Base-by-base conservation (phyloP, 1,140 invertebrate species). In the Apis cerana region DNA sequence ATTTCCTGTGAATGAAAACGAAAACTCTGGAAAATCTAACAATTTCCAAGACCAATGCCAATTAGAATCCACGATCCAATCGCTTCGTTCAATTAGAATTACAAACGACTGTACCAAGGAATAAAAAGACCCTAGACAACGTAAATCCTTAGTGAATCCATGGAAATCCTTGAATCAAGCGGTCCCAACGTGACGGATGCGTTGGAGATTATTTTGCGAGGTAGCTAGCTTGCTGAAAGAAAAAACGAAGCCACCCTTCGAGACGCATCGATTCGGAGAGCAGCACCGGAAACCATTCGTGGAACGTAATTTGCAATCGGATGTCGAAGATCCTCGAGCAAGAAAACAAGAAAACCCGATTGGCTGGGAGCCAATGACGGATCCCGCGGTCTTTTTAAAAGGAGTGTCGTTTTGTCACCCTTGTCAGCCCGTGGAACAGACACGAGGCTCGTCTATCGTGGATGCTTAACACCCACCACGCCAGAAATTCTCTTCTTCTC, bases 301-400 rank as follows among this genome's bases (percentile, higher is more conserved):
- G 21, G 74, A 68, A 79, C 67, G 86, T 88, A 88, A 88, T 88
- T 88, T 88, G 86, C 86, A 88, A 88, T 88, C 83, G 77, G 79
- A 82, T 64, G 83, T 83, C 83, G 80, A 88, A 83, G 75, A 19
- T 15, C 13, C 4, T 76, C 15, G 23, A 21, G 72, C 33, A 52
- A 50, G 85, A 76, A 85, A 88, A 88, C 85, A 82, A 71, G 75
- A 65, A 64, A 84, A 74, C 23, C 43, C 83, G 83, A 88, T 88
- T 88, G 76, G 87, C 83, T 50, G n/a, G 27, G 9, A 69, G 79
- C 87, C 86, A 88, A 72, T 85, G 86, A 88, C 83, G 75, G 52
- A 88, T 88, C 76, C 74, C 76, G 76, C 19, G 72, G 83, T 88
- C 72, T 83, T 70, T 43, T 27, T n/a, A 15, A 13, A 64, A 64